phyloP scores from a whole-genome alignment of 2,888 invertebrate species.

The Caenorhabditis zanzibari region DNA sequence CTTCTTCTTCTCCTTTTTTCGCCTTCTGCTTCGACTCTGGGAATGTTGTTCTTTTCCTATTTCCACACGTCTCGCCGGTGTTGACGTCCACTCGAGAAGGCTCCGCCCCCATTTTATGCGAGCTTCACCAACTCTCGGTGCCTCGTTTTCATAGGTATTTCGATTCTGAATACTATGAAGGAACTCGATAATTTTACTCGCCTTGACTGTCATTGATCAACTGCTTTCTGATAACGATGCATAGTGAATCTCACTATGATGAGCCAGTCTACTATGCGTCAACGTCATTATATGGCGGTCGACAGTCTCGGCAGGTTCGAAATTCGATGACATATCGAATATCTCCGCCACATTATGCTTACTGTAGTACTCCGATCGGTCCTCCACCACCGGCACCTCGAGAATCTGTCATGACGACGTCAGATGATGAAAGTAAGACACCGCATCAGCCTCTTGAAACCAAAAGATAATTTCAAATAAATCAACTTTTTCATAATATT shows the following conservation, averaged over 20 bases:
- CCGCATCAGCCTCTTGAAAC: neutral
- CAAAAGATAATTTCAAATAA: no score
- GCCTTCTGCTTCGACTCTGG: slow-evolving; percentile 23
- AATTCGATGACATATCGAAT: slow-evolving; percentile 52
- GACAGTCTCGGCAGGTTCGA: slow-evolving; percentile 23
- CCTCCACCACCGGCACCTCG: slow-evolving; percentile 32
- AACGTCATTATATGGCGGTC: slow-evolving; percentile 31
- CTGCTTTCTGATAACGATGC: slow-evolving; percentile 2
- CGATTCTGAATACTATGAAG: slow-evolving; percentile 8
- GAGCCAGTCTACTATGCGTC: slow-evolving; percentile 58
- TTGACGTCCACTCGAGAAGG: slow-evolving; percentile 46
- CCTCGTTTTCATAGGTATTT: slow-evolving; percentile 22
- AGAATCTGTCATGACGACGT: slow-evolving; percentile 15
- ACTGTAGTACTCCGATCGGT: slow-evolving; percentile 57
- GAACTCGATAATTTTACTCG: neutral
- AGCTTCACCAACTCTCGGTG: slow-evolving; percentile 23
- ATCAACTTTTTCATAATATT: neutral
- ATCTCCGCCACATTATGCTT: slow-evolving; percentile 55
- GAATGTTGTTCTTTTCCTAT: slow-evolving; percentile 47
- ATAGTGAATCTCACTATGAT: slow-evolving; percentile 54
- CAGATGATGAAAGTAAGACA: slow-evolving; percentile 41
- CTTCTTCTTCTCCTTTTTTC: neutral
- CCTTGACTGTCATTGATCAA: neutral
- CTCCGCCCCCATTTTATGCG: slow-evolving; percentile 49
- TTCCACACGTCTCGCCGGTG: slow-evolving; percentile 28